These are phyloP conservation scores for Blennius ocellaris DNA, from an alignment of 2,113 vertebrate species.

Conservation along the genomic window DNA sequence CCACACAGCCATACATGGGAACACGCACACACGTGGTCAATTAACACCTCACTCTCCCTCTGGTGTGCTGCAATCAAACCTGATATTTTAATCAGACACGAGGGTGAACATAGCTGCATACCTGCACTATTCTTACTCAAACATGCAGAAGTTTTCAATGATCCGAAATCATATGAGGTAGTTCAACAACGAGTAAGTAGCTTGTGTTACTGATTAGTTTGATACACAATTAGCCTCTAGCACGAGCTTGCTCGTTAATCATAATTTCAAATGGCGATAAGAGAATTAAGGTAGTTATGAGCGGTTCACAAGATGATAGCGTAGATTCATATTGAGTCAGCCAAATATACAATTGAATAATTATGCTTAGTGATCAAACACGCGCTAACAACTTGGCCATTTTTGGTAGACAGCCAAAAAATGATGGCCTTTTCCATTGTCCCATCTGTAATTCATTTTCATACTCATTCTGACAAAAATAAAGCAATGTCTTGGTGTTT, in stretches of 20 bases:
- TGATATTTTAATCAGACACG: slow-evolving; percentile 70
- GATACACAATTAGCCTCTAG: slow-evolving; percentile 48
- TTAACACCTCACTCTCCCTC: slow-evolving; percentile 70
- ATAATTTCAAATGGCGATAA: slow-evolving; percentile 30
- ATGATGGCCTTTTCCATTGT: not conserved
- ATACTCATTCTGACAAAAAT: no score
- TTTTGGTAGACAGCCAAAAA: not conserved
- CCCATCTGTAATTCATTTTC: no score
- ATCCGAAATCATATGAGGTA: slow-evolving; percentile 44
- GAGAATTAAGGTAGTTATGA: slow-evolving; percentile 15
- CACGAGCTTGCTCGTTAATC: slow-evolving; percentile 36
- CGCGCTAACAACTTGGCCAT: not conserved
- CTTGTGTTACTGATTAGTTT: slow-evolving; percentile 45
- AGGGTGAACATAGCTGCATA: slow-evolving; percentile 55
- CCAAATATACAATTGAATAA: not conserved
- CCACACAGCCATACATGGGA: slow-evolving; percentile 21
- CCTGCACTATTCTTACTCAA: slow-evolving; percentile 50
- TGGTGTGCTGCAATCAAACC: slow-evolving; percentile 60
- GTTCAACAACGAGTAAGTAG: slow-evolving; percentile 63
- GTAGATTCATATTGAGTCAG: slow-evolving; percentile 7
- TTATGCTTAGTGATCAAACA: not conserved
- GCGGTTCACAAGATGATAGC: slow-evolving; percentile 6
- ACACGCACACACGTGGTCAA: slow-evolving; percentile 43
- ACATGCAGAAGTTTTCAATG: not conserved
- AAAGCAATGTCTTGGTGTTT: no score